phyloP scores from a whole-genome alignment of 2,888 invertebrate species.

The Orchesella flavescens region DNA sequence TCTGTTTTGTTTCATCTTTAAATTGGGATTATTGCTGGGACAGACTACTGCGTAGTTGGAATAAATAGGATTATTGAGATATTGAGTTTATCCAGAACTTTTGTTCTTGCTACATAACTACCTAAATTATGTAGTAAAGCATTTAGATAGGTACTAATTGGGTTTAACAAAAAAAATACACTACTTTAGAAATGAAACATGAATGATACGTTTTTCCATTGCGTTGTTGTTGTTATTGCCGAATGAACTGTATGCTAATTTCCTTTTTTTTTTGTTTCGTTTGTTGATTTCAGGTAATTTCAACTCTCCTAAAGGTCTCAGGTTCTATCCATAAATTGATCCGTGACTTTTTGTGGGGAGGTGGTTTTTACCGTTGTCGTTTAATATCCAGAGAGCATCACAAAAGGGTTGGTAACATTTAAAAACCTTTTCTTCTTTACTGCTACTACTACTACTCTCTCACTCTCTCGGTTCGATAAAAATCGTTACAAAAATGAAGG shows the following conservation, averaged over 20 bases:
- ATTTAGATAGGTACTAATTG: too few relatives aligned
- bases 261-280: neutral
- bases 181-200: too few relatives aligned
- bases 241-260: slow-evolving; percentile 3
- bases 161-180: too few relatives aligned
- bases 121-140: too few relatives aligned
- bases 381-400: slow-evolving; percentile 32
- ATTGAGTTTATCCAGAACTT: too few relatives aligned
- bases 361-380: slow-evolving; percentile 20
- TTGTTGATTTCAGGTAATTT: slow-evolving; percentile 45
- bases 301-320: slow-evolving; percentile 29
- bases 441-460: neutral
- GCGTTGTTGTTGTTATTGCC: too few relatives aligned
- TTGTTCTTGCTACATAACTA: too few relatives aligned
- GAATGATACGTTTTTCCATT: too few relatives aligned
- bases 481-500: slow-evolving; percentile 43
- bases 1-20: too few relatives aligned
- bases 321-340: slow-evolving; percentile 6
- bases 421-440: slow-evolving; percentile 19
- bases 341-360: slow-evolving; percentile 18
- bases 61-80: too few relatives aligned
- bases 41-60: neutral
- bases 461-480: neutral
- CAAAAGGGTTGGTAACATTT: slow-evolving; percentile 58
- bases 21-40: too few relatives aligned